phyloP scores from a whole-genome alignment of 2,113 vertebrate species.

The Sorex araneus region DNA sequence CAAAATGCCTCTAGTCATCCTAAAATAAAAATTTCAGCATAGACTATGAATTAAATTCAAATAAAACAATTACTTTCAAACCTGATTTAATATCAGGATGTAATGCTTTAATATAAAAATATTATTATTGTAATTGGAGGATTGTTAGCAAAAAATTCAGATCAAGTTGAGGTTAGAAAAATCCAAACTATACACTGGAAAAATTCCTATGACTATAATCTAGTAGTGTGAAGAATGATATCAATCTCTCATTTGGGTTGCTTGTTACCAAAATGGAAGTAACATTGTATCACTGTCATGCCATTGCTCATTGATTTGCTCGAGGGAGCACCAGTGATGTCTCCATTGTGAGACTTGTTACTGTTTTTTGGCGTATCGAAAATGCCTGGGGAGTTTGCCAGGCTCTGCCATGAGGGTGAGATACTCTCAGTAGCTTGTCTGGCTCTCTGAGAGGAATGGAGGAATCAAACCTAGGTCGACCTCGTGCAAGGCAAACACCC shows the following conservation, averaged over 20 bases:
- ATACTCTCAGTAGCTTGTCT: no score
- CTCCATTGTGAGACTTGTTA: no score
- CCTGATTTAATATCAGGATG: conserved; percentile 16
- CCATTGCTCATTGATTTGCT: no score
- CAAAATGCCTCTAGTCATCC: conserved; percentile 4
- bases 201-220: not conserved
- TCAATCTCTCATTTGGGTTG: not conserved
- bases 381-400: no score
- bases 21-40: conserved; percentile 50
- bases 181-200: not conserved
- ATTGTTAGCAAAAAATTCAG: conserved; percentile 26
- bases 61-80: conserved; percentile 50
- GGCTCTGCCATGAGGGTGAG: no score
- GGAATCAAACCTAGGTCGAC: no score
- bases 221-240: not conserved
- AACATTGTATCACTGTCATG: no score
- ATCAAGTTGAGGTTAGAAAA: not conserved
- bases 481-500: no score
- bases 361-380: no score
- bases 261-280: not conserved
- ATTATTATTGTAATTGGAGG: not conserved
- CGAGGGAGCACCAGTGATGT: no score
- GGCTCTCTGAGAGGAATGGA: no score
- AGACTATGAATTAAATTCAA: conserved; percentile 17
- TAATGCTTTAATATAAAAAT: not conserved